Evolutionary conservation across 2,113 vertebrate species (phyloP).

Genomic region (Crotalus tigris): DNA sequence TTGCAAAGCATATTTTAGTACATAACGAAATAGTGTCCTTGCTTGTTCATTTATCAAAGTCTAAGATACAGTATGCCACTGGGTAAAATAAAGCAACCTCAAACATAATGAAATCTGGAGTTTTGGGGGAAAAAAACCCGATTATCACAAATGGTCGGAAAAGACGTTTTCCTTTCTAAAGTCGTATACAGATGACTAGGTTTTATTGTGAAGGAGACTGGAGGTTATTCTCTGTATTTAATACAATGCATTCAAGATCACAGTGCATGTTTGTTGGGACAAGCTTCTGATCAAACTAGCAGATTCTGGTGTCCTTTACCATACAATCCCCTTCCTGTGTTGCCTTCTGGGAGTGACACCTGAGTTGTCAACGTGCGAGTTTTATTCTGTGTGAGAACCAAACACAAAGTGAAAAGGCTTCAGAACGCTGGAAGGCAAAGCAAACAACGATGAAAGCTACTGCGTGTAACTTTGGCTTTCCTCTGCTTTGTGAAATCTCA

Average conservation of each 20-base stretch:
- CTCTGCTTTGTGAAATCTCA: not conserved
- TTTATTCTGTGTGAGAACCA: not conserved
- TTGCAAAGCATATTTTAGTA: not conserved
- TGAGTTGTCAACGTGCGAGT: slow-evolving; percentile 7
- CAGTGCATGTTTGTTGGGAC: not conserved
- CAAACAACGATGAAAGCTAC: slow-evolving; percentile 9
- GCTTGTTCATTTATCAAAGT: not conserved
- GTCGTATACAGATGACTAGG: not conserved
- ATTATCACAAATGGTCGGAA: not conserved
- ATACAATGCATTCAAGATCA: not conserved
- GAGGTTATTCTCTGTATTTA: not conserved
- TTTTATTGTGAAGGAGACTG: not conserved
- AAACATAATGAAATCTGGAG: not conserved
- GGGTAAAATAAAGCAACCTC: not conserved
- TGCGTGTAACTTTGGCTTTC: not conserved
- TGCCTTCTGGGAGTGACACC: slow-evolving; percentile 13
- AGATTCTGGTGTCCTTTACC: not conserved
- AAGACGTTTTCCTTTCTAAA: not conserved
- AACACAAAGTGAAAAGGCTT: slow-evolving; percentile 26
- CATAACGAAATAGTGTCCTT: not conserved
- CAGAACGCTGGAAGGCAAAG: not conserved
- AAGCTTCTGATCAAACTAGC: slow-evolving; percentile 7
- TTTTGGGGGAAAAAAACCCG: not conserved
- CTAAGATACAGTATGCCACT: not conserved
- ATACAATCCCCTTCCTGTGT: not conserved